These are phyloP conservation scores for Acanthisitta chloris DNA, from an alignment of 2,113 vertebrate species.

Conservation along the genomic window DNA sequence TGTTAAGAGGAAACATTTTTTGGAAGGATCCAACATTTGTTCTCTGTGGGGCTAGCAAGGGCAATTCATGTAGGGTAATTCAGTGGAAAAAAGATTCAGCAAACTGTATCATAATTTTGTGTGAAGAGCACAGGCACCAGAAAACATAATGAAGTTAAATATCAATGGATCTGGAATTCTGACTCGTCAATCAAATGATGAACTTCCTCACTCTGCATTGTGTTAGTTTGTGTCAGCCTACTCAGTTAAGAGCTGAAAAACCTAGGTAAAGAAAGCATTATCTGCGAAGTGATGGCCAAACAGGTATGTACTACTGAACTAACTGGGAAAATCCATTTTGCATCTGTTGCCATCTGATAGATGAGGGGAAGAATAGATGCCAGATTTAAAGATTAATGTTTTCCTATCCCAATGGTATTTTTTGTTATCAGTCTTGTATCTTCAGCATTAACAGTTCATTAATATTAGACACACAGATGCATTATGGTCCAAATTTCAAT, in stretches of 20 bases:
- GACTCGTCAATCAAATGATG: neutral
- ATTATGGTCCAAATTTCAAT: neutral
- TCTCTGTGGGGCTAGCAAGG: neutral
- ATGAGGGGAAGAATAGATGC: neutral
- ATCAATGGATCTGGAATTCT: neutral
- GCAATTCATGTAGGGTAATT: neutral
- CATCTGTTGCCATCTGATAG: neutral
- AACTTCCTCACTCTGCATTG: neutral
- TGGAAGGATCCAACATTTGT: neutral
- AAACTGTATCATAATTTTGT: neutral
- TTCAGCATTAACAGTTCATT: neutral
- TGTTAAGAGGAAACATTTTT: neutral
- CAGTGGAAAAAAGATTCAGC: neutral
- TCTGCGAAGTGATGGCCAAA: neutral
- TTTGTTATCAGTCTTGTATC: neutral
- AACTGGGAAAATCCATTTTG: neutral
- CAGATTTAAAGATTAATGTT: neutral
- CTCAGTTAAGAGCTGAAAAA: neutral
- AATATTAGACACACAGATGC: neutral
- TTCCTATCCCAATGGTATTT: neutral
- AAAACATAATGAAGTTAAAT: neutral
- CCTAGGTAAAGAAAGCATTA: neutral
- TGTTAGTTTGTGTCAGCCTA: fast-evolving
- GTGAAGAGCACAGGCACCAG: neutral
- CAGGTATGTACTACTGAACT: neutral